Conservation (phyloP, 2,797 vertebrate genomes). For the Vireo griseus region DNA sequence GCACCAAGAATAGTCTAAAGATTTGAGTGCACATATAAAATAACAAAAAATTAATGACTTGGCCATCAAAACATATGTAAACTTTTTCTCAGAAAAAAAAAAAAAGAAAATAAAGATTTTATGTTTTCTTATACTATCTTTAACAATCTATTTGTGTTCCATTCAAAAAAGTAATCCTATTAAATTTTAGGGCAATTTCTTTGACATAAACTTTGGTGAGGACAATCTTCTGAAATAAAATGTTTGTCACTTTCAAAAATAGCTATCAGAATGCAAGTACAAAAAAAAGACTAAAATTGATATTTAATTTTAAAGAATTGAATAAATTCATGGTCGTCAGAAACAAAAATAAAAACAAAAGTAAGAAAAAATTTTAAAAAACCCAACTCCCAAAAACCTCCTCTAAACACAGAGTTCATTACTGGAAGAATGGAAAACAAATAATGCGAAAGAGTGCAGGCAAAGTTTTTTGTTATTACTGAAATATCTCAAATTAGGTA, state of each 20-base stretch:
- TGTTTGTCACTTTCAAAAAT: neutral
- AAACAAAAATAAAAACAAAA: neutral
- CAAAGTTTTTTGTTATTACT: neutral
- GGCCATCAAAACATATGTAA: neutral
- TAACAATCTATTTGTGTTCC: neutral
- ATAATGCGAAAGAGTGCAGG: neutral
- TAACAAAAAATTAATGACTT: rapidly evolving
- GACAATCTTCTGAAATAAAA: neutral
- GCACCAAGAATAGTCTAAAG: neutral
- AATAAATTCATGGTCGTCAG: neutral
- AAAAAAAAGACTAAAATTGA: neutral
- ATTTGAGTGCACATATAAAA: neutral
- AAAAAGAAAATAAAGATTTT: rapidly evolving
- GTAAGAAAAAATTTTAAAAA: neutral
- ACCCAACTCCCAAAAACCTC: rapidly evolving
- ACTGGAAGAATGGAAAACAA: neutral
- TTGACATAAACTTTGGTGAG: neutral
- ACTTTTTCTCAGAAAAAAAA: neutral
- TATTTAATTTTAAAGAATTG: neutral
- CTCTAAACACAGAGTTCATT: neutral
- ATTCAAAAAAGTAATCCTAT: neutral
- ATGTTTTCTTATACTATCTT: neutral
- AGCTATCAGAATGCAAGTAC: neutral
- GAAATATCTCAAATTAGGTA: neutral
- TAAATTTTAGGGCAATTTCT: neutral